Base-by-base conservation (phyloP, 2,797 vertebrate species). In the Psittacula echo region DNA sequence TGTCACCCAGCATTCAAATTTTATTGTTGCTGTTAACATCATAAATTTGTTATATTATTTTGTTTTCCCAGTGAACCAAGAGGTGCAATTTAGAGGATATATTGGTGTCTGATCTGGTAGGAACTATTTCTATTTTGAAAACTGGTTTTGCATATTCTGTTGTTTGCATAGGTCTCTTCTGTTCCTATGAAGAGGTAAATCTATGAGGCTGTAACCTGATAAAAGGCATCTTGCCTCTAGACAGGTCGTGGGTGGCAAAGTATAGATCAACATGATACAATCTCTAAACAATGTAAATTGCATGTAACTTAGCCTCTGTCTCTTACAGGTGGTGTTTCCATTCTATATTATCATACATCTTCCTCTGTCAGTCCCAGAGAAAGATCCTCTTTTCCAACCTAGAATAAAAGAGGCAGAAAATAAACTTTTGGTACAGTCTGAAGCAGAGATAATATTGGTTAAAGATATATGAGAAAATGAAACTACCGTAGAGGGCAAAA, bases 1-100 rank as follows among this genome's bases (percentile, higher is more conserved):
- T 72, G 71, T 62, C 89, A 91, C 58, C 60, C 82, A 84, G 56
- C 54, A 87, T 94, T 94, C 72, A 80, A 67, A 65, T 86, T 60
- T 72, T 82, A 58, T 58, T 76, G 91, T 93, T 89, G 71, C 14
- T 93, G 3, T 87, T 95, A 86, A 23, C 39, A 41, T 90, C 74
- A 32, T 78, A 81, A 66, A 68, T 86, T 77, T 23, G 44, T 70
- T 54, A 41, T 15, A 30, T 34, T 39, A 67, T 79, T 48, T 84
- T 84, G 8, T 39, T 83, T 81, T 85, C 26, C 3, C 66, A 75
- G 39, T 60, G 29, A 83, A 76, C 18, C 41, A 86, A 90, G n/a
- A 80, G 26, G 8, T 65, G 13, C 5, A 47, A 90, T 95, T 93
- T 81, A 85, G 23, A 34, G 29, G 27, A 13, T 72, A 16, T 58